Conservation (phyloP, 2,113 vertebrate species). For the Camelus dromedarius region DNA sequence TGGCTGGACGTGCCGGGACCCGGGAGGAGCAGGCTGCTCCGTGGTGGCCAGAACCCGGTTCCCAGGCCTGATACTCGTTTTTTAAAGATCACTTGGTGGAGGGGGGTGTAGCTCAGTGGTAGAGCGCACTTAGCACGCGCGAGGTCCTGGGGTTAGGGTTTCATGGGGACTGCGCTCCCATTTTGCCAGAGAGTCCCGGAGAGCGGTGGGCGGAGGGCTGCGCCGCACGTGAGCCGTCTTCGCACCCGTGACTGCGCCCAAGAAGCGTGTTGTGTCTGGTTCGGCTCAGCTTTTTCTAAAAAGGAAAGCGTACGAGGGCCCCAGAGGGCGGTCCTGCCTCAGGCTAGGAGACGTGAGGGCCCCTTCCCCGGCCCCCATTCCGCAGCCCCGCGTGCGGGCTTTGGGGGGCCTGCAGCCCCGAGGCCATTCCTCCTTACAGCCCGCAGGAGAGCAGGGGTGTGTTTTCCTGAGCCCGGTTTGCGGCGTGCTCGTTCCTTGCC, state of each 20-base stretch:
- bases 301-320: background rate
- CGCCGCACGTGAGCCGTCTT: background rate
- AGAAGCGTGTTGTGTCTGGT: rapidly evolving
- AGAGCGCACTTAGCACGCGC: too few species aligned
- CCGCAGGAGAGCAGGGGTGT: background rate
- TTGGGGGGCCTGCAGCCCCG: rapidly evolving
- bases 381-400: background rate
- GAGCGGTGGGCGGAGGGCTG: rapidly evolving
- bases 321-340: background rate
- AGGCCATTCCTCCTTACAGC: background rate
- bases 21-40: background rate
- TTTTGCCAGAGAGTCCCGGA: background rate
- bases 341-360: background rate
- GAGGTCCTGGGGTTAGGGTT: too few species aligned
- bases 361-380: rapidly evolving
- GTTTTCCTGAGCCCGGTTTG: background rate
- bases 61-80: too few species aligned
- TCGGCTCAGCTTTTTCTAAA: background rate
- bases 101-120: too few species aligned
- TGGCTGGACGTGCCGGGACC: too few species aligned
- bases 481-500: background rate
- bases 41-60: background rate
- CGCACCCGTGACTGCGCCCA: too few species aligned
- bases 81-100: too few species aligned
- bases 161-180: background rate